phyloP scores from a whole-genome alignment of 2,888 invertebrate species.

The Apomyelois bistriatella region DNA sequence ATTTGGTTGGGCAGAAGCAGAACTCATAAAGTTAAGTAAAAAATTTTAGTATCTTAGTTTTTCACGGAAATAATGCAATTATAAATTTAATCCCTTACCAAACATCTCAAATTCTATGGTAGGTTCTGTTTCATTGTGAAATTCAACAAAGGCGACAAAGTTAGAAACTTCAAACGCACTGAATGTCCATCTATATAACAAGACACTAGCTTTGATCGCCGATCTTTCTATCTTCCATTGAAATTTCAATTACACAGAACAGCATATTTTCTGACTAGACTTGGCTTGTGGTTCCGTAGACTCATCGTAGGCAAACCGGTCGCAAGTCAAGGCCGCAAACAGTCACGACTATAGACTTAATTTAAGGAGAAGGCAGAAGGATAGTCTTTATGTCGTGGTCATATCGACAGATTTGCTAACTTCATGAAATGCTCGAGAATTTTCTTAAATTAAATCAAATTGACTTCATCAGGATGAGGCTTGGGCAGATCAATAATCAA shows the following conservation, averaged over 20 bases:
- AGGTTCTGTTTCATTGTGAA: not conserved
- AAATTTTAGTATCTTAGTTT: not conserved
- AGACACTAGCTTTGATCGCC: not conserved
- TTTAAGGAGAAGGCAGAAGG: not conserved
- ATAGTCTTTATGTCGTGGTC: too few species aligned
- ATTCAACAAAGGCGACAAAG: not conserved
- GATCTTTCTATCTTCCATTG: not conserved
- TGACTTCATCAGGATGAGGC: too few species aligned
- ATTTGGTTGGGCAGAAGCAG: too few species aligned
- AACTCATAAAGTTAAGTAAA: too few species aligned
- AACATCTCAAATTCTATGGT: not conserved
- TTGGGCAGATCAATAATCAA: too few species aligned
- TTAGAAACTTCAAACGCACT: not conserved
- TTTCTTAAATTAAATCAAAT: too few species aligned
- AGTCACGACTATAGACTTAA: conserved; percentile 18
- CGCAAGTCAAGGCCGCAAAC: conserved; percentile 19
- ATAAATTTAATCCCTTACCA: not conserved
- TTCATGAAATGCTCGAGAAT: too few species aligned
- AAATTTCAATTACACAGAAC: not conserved
- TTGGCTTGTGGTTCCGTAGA: not conserved
- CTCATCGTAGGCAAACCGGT: conserved; percentile 16
- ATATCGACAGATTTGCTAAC: not conserved
- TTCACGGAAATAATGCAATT: not conserved
- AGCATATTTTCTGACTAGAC: too few species aligned
- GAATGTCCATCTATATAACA: not conserved